These are phyloP conservation scores for Pseudomugil tenellus DNA, from an alignment of 2,797 vertebrate genomes.

Conservation along the genomic window DNA sequence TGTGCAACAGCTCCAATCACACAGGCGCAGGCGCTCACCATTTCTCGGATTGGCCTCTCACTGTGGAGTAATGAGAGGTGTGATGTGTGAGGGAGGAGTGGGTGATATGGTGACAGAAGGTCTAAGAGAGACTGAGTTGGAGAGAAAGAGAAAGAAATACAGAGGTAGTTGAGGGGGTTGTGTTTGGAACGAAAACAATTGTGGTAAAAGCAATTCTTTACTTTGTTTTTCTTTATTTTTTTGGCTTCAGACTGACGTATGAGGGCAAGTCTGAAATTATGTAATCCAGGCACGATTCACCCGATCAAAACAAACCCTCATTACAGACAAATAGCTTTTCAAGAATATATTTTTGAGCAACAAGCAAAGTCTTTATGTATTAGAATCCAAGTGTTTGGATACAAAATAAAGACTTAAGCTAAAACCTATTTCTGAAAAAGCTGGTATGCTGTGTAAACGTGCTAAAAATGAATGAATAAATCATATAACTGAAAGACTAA, in stretches of 20 bases:
- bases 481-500: background rate
- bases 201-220: conserved; percentile 33
- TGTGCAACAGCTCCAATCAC: conserved; percentile 50
- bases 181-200: conserved; percentile 53
- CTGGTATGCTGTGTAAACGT: background rate
- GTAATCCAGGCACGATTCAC: conserved; percentile 64
- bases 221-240: conserved; percentile 22
- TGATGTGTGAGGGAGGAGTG: conserved; percentile 74
- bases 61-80: conserved; percentile 65
- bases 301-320: conserved; percentile 58
- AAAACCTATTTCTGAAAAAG: background rate
- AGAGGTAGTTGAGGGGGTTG: conserved; percentile 70
- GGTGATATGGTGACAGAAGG: conserved; percentile 70
- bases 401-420: conserved; percentile 12
- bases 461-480: background rate
- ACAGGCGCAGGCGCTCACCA: conserved; percentile 33
- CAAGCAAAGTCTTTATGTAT: conserved; percentile 16
- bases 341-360: conserved; percentile 25
- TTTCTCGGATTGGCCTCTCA: conserved; percentile 66
- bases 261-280: conserved; percentile 56
- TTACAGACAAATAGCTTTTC: conserved; percentile 49
- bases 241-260: conserved; percentile 43
- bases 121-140: conserved; percentile 57
- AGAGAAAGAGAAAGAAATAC: conserved; percentile 46
- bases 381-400: conserved; percentile 35